Percentiles rank a stretch among this genome's conserved stretches.
Conservation (phyloP, 2,888 invertebrate genomes). For the Atethmia centrago region DNA sequence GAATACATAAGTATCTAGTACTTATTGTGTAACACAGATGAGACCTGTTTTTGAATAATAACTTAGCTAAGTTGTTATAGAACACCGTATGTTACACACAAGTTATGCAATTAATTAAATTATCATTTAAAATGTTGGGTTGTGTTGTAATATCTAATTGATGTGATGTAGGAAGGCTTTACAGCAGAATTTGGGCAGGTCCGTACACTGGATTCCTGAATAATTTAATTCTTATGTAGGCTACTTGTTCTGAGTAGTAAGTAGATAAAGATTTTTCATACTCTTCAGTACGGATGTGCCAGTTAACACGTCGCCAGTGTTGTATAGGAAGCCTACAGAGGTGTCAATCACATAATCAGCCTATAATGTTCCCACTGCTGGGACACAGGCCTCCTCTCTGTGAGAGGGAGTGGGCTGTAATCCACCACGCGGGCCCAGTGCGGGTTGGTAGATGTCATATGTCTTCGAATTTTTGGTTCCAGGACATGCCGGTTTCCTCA, state of each 20-base stretch:
- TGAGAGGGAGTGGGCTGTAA: too few relatives aligned
- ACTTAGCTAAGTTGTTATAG: conserved; percentile 34
- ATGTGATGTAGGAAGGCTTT: not conserved
- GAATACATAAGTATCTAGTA: conserved; percentile 59
- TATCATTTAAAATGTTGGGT: conserved; percentile 19
- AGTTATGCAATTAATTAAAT: conserved; percentile 41
- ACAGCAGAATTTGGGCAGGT: not conserved
- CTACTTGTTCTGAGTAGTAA: not conserved
- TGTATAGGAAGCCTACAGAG: too few relatives aligned
- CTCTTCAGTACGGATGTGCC: not conserved
- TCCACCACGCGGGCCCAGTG: too few relatives aligned
- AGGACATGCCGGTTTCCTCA: too few relatives aligned
- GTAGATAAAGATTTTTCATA: not conserved
- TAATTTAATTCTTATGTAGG: not conserved
- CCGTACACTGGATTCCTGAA: not conserved
- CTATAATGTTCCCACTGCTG: too few relatives aligned
- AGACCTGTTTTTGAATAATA: conserved; percentile 55
- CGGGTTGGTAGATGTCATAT: too few relatives aligned
- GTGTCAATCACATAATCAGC: too few relatives aligned
- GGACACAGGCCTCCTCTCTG: too few relatives aligned
- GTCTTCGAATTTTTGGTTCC: too few relatives aligned
- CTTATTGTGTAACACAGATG: conserved; percentile 60
- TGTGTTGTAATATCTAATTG: conserved; percentile 3
- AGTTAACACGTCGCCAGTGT: too few relatives aligned
- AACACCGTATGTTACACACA: conserved; percentile 27